These are phyloP conservation scores for Aethes cnicana DNA, from an alignment of 2,888 invertebrate species.

Conservation along the genomic window DNA sequence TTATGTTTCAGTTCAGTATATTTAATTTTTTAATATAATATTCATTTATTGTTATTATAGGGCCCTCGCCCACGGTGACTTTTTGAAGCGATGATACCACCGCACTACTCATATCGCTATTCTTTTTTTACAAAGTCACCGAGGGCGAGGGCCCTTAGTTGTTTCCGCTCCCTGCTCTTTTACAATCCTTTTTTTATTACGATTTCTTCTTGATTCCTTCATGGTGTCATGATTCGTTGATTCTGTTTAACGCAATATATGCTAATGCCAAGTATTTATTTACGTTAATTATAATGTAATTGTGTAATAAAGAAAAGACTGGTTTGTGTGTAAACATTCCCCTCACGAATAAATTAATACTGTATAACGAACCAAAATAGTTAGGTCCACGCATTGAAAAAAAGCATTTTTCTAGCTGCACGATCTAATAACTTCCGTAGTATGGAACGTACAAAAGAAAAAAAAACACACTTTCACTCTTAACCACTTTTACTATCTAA, in stretches of 20 bases:
- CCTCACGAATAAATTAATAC: conserved; percentile 12
- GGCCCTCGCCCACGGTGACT: too few species aligned
- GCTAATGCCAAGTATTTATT: conserved; percentile 2
- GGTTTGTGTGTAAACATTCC: conserved; percentile 7
- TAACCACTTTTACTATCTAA: conserved; percentile 32
- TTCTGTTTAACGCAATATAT: not conserved
- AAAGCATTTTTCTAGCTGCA: conserved; percentile 6
- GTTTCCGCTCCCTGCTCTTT: too few species aligned
- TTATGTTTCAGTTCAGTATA: too few species aligned
- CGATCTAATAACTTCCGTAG: conserved; percentile 32
- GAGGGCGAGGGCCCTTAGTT: too few species aligned
- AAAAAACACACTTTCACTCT: conserved; percentile 33
- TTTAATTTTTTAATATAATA: too few species aligned
- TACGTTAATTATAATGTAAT: conserved; percentile 10
- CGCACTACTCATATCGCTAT: too few species aligned
- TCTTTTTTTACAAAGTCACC: too few species aligned
- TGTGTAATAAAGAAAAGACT: not conserved
- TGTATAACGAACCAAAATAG: not conserved
- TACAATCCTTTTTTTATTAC: too few species aligned
- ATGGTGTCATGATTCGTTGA: too few species aligned
- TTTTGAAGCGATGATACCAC: too few species aligned
- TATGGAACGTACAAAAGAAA: conserved; percentile 23
- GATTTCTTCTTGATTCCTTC: too few species aligned
- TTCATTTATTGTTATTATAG: too few species aligned
- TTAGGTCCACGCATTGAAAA: conserved; percentile 7